Percentiles rank a stretch among this genome's conserved stretches.
These are phyloP conservation scores for Hassar affinis DNA, from an alignment of 2,113 vertebrate species.

Conservation along the genomic window DNA sequence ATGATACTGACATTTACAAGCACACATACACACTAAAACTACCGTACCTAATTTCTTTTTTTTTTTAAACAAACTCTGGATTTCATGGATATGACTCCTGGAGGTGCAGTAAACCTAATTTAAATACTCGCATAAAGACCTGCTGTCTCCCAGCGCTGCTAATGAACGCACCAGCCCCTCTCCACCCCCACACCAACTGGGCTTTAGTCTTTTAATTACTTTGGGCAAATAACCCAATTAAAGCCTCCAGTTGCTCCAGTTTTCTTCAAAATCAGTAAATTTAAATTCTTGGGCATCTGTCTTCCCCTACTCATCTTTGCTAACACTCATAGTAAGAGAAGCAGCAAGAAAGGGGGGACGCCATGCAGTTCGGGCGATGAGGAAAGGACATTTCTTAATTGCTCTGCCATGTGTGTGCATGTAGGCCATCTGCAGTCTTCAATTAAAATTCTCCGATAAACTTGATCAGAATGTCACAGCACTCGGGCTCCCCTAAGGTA, in stretches of 20 bases:
- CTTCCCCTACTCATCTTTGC: not conserved
- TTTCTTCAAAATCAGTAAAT: constrained; percentile 34
- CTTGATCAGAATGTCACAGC: constrained; percentile 56
- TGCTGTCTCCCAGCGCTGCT: constrained; percentile 18
- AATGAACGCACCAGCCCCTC: constrained; percentile 29
- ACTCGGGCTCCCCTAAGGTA: constrained; percentile 37
- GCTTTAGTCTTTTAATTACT: constrained; percentile 43
- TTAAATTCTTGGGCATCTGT: constrained; percentile 35
- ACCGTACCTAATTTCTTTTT: not conserved
- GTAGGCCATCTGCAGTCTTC: constrained; percentile 64
- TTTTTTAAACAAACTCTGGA: not conserved
- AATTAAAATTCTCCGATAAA: constrained; percentile 72
- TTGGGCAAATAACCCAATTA: constrained; percentile 37
- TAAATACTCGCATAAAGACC: constrained; percentile 9
- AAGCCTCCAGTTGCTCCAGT: not conserved
- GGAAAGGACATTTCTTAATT: constrained; percentile 56
- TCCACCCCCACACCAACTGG: constrained; percentile 21
- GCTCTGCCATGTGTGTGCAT: constrained; percentile 62
- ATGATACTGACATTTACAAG: not conserved
- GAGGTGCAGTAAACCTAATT: not conserved
- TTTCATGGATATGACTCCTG: not conserved
- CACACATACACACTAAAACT: not conserved
- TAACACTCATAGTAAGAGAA: constrained; percentile 1
- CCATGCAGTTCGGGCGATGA: not conserved
- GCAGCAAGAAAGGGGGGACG: constrained; percentile 38